Conservation (phyloP, 37 sponge, comb jelly and placozoan species). For the Ianthella basta region DNA sequence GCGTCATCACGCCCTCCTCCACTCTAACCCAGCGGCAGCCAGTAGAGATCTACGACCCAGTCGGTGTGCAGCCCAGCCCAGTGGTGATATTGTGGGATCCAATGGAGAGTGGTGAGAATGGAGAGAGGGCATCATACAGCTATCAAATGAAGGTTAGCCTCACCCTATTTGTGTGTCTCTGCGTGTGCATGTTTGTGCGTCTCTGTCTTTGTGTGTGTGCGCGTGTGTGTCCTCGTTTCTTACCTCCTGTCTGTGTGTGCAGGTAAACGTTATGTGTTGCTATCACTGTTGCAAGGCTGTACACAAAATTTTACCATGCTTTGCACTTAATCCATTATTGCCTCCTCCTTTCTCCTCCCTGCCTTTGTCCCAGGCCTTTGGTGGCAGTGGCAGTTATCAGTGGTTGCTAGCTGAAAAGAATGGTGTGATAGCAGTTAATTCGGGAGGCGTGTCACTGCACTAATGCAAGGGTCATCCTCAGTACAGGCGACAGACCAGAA, state of each 20-base stretch:
- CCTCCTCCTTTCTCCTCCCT: too few species aligned
- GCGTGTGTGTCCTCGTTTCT: not conserved
- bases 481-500: conserved; percentile 57
- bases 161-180: conserved; percentile 24
- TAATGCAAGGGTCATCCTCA: conserved; percentile 34
- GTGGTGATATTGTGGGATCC: conserved; percentile 81
- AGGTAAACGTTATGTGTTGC: too few species aligned
- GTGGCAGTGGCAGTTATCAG: conserved; percentile 82
- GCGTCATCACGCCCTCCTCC: conserved; percentile 20
- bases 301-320: too few species aligned
- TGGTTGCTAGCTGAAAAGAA: conserved; percentile 71
- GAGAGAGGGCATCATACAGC: conserved; percentile 36
- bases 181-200: conserved; percentile 15
- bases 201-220: not conserved
- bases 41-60: conserved; percentile 74
- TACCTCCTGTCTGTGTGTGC: too few species aligned
- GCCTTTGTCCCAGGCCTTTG: conserved; percentile 68
- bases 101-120: not conserved
- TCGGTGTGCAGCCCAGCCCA: conserved; percentile 49
- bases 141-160: conserved; percentile 42
- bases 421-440: conserved; percentile 45
- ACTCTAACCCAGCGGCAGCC: conserved; percentile 53
- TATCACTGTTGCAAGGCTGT: too few species aligned
- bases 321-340: too few species aligned
- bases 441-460: conserved; percentile 42